These are phyloP conservation scores for Drosophila borealis DNA, from an alignment of 2,888 invertebrate species.

Conservation along the genomic window DNA sequence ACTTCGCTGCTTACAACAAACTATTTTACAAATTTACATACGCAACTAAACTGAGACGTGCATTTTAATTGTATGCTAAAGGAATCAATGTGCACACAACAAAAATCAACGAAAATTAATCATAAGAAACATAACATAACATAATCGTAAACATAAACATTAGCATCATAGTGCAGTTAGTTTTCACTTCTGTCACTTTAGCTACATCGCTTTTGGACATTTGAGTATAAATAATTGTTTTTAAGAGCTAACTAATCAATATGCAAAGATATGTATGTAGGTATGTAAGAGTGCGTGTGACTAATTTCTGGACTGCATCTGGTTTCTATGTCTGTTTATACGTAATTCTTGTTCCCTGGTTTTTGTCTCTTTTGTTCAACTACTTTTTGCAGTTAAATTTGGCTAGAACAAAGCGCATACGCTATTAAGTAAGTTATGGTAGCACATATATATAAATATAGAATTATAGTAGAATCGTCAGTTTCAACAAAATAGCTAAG, in stretches of 20 bases:
- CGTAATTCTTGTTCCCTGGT: slow-evolving; percentile 68
- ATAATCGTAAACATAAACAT: slow-evolving; percentile 35
- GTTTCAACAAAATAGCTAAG: slow-evolving; percentile 51
- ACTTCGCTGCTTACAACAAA: slow-evolving; percentile 80
- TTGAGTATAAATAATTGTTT: slow-evolving; percentile 54
- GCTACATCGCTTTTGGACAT: slow-evolving; percentile 32
- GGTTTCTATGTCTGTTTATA: slow-evolving; percentile 37
- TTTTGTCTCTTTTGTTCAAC: slow-evolving; percentile 42
- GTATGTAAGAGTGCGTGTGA: slow-evolving; percentile 45
- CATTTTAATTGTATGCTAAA: slow-evolving; percentile 51
- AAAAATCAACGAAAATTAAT: slow-evolving; percentile 40
- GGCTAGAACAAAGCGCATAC: slow-evolving; percentile 50
- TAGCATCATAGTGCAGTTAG: slow-evolving; percentile 23
- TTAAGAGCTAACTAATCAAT: slow-evolving; percentile 67
- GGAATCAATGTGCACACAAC: slow-evolving; percentile 60
- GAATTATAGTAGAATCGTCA: slow-evolving; percentile 73
- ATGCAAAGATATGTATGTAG: slow-evolving; percentile 65
- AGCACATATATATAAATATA: slow-evolving; percentile 36
- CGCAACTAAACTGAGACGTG: slow-evolving; percentile 61
- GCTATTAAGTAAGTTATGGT: slow-evolving; percentile 37
- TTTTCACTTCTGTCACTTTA: slow-evolving; percentile 24
- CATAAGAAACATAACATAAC: slow-evolving; percentile 33
- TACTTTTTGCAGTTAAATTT: slow-evolving; percentile 49
- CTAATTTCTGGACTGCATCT: slow-evolving; percentile 46
- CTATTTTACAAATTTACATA: slow-evolving; percentile 78